These are phyloP conservation scores for Conus canariensis DNA, from an alignment of 2,888 invertebrate genomes.

Conservation along the genomic window DNA sequence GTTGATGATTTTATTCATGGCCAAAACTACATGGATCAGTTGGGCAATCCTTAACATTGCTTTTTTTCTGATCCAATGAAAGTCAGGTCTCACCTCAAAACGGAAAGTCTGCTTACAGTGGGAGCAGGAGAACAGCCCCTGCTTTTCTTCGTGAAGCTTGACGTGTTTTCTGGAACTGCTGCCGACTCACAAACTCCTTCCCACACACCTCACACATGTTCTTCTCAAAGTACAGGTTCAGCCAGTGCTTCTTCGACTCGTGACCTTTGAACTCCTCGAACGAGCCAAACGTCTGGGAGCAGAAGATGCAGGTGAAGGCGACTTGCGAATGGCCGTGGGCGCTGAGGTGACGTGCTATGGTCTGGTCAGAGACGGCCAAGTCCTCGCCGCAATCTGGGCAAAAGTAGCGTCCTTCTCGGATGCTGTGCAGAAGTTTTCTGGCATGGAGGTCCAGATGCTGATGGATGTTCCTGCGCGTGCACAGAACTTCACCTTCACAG, in stretches of 20 bases:
- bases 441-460: conserved; percentile 27
- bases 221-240: conserved; percentile 32
- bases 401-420: conserved; percentile 8
- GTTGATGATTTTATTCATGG: too few species aligned
- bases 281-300: not conserved
- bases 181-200: conserved; percentile 11
- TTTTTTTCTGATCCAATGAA: too few species aligned
- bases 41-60: too few species aligned
- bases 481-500: not conserved
- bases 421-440: conserved; percentile 1
- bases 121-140: conserved; percentile 32
- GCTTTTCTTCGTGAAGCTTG: conserved; percentile 29
- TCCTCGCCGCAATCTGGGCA: conserved; percentile 34
- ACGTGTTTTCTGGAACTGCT: conserved; percentile 28
- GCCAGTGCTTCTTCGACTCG: conserved; percentile 26
- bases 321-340: conserved; percentile 6
- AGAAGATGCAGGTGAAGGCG: conserved; percentile 20
- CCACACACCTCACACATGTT: conserved; percentile 36
- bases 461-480: conserved; percentile 9
- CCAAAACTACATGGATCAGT: too few species aligned
- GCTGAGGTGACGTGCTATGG: not conserved
- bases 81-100: conserved; percentile 9
- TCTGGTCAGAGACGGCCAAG: conserved; percentile 17
- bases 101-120: conserved; percentile 23
- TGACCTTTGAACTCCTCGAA: conserved; percentile 5